Conservation (phyloP, 2,888 invertebrate genomes). For the Parelbella ahira region DNA sequence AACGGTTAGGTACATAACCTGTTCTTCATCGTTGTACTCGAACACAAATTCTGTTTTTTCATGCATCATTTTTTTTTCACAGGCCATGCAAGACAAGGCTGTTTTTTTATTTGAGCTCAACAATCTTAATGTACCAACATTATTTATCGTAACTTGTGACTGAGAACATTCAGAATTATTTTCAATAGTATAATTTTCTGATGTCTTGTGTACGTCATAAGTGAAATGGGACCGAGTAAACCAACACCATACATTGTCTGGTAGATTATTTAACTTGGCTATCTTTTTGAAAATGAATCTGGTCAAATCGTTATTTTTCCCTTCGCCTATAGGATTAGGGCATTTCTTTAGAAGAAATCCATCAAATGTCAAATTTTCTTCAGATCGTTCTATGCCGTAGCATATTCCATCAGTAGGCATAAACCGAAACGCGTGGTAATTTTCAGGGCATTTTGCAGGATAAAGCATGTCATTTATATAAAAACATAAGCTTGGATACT, state of each 20-base stretch:
- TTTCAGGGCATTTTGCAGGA: conserved; percentile 56
- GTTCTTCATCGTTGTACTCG: conserved; percentile 49
- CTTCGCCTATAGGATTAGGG: conserved; percentile 48
- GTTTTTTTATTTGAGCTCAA: conserved; percentile 34
- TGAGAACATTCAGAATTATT: conserved; percentile 9
- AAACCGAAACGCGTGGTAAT: conserved; percentile 59
- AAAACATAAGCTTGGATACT: conserved; percentile 62
- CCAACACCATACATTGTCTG: conserved; percentile 58
- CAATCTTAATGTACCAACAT: conserved; percentile 46
- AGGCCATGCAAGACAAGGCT: conserved; percentile 60
- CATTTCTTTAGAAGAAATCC: conserved; percentile 48
- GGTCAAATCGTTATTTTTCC: conserved; percentile 38
- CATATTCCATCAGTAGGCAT: conserved; percentile 55
- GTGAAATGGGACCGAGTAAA: conserved; percentile 33
- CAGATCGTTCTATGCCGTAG: conserved; percentile 55
- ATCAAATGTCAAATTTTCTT: conserved; percentile 44
- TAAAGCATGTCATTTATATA: conserved; percentile 55
- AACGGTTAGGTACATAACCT: conserved; percentile 68
- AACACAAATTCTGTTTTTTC: conserved; percentile 54
- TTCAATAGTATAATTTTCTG: background rate
- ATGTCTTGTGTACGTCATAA: background rate
- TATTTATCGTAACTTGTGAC: conserved; percentile 52
- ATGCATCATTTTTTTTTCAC: conserved; percentile 50
- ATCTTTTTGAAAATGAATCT: conserved; percentile 59
- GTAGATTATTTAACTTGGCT: conserved; percentile 42